Percentiles rank a stretch among this genome's conserved stretches.
Evolutionary conservation across 2,888 invertebrate species (phyloP).

Genomic region (Leptinotarsa tumamoca): DNA sequence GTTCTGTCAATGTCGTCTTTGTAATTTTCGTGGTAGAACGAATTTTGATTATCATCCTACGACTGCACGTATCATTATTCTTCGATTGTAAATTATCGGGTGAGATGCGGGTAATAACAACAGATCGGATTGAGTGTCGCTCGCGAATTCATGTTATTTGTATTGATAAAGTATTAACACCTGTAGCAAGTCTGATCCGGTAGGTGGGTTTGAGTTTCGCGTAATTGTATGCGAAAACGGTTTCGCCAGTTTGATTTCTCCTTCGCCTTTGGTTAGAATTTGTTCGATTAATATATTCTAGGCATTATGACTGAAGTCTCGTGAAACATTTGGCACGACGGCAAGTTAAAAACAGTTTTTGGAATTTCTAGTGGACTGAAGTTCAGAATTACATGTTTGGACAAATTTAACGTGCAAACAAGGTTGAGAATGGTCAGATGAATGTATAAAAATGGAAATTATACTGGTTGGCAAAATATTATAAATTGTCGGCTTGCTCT

Average conservation of each 20-base stretch:
- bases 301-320: background rate
- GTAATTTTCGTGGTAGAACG: slow-evolving; percentile 28
- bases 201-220: slow-evolving; percentile 7
- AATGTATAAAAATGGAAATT: no score
- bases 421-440: no score
- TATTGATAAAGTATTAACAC: slow-evolving; percentile 16
- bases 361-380: background rate
- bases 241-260: background rate
- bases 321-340: background rate
- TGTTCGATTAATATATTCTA: background rate
- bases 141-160: slow-evolving; percentile 16
- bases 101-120: slow-evolving; percentile 11
- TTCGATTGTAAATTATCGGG: background rate
- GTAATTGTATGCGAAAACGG: background rate
- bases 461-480: no score
- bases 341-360: background rate
- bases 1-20: slow-evolving; percentile 48
- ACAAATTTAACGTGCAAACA: background rate
- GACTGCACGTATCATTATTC: slow-evolving; percentile 17
- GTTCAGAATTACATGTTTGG: background rate
- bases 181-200: slow-evolving; percentile 2
- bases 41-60: slow-evolving; percentile 21
- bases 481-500: no score
- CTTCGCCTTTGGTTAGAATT: background rate
- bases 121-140: slow-evolving; percentile 1